Evolutionary conservation across 2,797 vertebrate species (phyloP).

Genomic region (Coreius guichenoti): DNA sequence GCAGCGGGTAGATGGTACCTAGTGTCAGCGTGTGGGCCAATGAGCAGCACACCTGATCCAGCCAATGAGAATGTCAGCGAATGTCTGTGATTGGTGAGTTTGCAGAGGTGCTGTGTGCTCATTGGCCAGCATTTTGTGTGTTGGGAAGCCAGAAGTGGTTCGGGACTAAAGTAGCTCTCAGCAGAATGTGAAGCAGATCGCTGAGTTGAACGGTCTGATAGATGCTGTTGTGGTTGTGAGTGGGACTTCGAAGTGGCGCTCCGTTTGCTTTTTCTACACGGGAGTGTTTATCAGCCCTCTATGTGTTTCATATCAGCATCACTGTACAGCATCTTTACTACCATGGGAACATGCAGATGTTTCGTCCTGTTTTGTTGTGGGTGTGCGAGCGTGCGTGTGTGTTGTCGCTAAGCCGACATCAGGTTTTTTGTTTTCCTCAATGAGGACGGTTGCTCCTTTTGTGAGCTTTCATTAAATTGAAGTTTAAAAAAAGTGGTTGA

Average conservation of each 20-base stretch:
- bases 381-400: constrained; percentile 82
- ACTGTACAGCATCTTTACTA: constrained; percentile 94
- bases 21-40: constrained; percentile 28
- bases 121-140: constrained; percentile 19
- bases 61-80: constrained; percentile 34
- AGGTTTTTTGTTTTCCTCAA: constrained; percentile 99
- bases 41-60: constrained; percentile 5
- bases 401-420: constrained; percentile 99
- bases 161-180: constrained; percentile 46
- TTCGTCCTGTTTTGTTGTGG: constrained; percentile 70
- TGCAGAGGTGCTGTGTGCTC: neutral
- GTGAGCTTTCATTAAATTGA: constrained; percentile 98
- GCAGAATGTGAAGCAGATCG: constrained; percentile 76
- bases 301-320: constrained; percentile 97
- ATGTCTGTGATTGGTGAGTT: constrained; percentile 27
- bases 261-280: constrained; percentile 65
- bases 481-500: constrained; percentile 91
- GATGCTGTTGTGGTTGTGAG: constrained; percentile 76
- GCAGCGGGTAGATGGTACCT: constrained; percentile 54
- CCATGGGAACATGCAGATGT: constrained; percentile 92
- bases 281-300: constrained; percentile 74
- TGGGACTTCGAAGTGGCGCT: constrained; percentile 55
- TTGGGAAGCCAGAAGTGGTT: constrained; percentile 19
- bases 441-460: constrained; percentile 99
- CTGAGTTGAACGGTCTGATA: constrained; percentile 75